A percentile compares a stretch with the other conserved stretches of the same genome.
phyloP scores from a whole-genome alignment of 2,797 vertebrate genomes.

The Enteromius treurensis region DNA sequence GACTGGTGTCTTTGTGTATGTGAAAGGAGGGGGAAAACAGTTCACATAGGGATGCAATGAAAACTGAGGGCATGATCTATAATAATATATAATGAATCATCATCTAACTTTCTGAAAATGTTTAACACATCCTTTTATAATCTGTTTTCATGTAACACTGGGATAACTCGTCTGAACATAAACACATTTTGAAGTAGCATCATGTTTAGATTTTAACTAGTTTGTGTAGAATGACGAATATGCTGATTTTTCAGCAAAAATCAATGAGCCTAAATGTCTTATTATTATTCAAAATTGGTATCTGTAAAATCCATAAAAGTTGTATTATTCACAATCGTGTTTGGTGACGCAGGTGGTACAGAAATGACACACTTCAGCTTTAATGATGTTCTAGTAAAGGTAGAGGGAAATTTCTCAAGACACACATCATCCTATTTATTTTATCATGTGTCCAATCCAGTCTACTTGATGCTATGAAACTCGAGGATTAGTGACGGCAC shows the following conservation, averaged over 20 bases:
- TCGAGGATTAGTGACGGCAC: constrained; percentile 6
- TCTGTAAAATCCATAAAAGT: too few relatives aligned
- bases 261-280: not conserved
- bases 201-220: not conserved
- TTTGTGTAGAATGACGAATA: not conserved
- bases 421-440: not conserved
- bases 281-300: not conserved
- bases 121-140: not conserved
- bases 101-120: not conserved
- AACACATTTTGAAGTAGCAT: not conserved
- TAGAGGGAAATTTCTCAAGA: not conserved
- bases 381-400: not conserved
- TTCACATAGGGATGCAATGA: not conserved
- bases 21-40: not conserved
- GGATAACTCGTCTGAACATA: not conserved
- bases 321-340: not conserved
- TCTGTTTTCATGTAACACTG: not conserved
- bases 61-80: not conserved
- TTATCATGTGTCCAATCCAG: constrained; percentile 3
- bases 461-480: not conserved
- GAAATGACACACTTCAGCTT: not conserved
- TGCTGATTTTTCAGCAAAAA: not conserved
- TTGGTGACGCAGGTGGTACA: not conserved
- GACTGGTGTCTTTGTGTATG: constrained; percentile 12
- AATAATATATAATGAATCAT: not conserved